Evolutionary conservation across 2,797 vertebrate species (phyloP).

Genomic region (Sphaeramia orbicularis): DNA sequence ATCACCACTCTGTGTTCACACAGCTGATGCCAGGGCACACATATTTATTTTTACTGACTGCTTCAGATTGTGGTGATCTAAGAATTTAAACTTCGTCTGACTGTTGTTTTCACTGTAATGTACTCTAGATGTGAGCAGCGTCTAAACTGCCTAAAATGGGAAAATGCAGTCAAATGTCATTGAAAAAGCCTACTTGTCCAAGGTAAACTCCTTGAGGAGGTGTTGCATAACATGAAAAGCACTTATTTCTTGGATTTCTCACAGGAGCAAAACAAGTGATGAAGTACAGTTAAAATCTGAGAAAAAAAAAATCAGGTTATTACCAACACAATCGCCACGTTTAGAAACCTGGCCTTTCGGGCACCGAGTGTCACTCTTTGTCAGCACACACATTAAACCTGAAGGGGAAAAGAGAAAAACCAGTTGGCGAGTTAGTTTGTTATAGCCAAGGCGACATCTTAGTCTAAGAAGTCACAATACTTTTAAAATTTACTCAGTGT

Average conservation of each 20-base stretch:
- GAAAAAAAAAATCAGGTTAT: slow-evolving; percentile 22
- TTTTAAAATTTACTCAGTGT: too few species aligned
- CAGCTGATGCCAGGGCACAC: too few species aligned
- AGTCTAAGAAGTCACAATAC: too few species aligned
- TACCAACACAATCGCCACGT: background rate
- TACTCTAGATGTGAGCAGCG: background rate
- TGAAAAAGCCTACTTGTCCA: background rate
- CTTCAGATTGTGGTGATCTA: slow-evolving; percentile 1
- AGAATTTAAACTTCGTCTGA: too few species aligned
- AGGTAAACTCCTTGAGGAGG: background rate
- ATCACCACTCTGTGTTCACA: too few species aligned
- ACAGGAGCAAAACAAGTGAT: background rate
- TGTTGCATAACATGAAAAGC: background rate
- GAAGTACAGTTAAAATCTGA: background rate
- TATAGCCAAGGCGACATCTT: too few species aligned
- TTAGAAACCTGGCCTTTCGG: rapidly evolving
- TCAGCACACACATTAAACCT: slow-evolving; percentile 47
- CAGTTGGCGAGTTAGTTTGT: slow-evolving; percentile 1
- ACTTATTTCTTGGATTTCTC: background rate
- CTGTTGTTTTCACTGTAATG: too few species aligned
- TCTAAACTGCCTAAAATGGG: slow-evolving; percentile 36
- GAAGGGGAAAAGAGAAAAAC: slow-evolving; percentile 37
- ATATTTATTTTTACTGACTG: background rate
- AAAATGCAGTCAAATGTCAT: background rate
- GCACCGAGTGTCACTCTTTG: background rate